Evolutionary conservation across 2,797 vertebrate species (phyloP).

Genomic region (Lycodopsis pacificus): DNA sequence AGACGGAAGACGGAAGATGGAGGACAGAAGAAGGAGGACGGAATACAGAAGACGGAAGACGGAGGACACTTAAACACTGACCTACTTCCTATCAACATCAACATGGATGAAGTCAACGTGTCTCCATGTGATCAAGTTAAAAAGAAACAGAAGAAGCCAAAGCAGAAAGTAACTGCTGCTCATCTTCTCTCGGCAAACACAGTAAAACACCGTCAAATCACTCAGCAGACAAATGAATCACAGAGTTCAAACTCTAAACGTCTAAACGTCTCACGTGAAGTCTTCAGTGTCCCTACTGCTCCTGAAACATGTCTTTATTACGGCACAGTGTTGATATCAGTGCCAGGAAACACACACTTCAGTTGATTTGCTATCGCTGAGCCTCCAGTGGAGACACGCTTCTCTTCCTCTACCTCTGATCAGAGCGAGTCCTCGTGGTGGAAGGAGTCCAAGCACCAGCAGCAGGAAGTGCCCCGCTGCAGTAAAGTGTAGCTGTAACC

Average conservation of each 20-base stretch:
- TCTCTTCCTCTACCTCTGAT: conserved; percentile 5
- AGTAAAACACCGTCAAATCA: conserved; percentile 30
- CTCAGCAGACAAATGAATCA: conserved; percentile 29
- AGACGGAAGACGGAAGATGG: too few species aligned
- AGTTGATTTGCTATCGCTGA: conserved; percentile 28
- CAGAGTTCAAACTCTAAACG: conserved; percentile 18
- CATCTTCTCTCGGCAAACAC: conserved; percentile 38
- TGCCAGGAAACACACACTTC: conserved; percentile 7
- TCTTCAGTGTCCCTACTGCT: background rate
- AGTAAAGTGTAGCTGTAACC: background rate
- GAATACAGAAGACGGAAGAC: too few species aligned
- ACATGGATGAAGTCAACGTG: background rate
- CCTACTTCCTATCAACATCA: background rate
- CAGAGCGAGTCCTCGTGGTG: background rate
- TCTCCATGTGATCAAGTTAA: conserved; percentile 25
- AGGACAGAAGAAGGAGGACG: too few species aligned
- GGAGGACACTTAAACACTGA: background rate
- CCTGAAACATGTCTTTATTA: conserved; percentile 2
- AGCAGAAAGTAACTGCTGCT: conserved; percentile 11
- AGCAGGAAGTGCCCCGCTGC: background rate
- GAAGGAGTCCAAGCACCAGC: too few species aligned
- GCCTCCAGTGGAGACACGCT: conserved; percentile 27
- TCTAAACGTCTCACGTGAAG: background rate
- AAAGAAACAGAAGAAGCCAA: conserved; percentile 37
- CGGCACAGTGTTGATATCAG: background rate